phyloP scores from a whole-genome alignment of 2,113 vertebrate species.

The Nothobranchius furzeri region DNA sequence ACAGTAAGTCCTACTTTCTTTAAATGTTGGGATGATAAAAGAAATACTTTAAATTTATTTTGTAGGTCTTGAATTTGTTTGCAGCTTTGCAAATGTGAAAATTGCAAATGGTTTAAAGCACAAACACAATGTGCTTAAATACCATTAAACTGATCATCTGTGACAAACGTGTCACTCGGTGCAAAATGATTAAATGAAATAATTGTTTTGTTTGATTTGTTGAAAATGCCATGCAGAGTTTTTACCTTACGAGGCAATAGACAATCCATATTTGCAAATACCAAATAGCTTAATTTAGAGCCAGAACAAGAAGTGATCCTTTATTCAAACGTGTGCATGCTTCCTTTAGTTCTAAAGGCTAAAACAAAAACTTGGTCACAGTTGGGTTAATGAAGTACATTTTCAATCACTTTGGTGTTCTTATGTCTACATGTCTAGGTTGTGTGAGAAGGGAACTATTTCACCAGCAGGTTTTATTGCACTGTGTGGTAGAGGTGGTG shows the following conservation, averaged over 20 bases:
- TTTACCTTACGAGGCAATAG: slow-evolving; percentile 4
- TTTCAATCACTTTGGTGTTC: not conserved
- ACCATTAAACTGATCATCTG: too few relatives aligned
- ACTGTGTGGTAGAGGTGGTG: slow-evolving; percentile 37
- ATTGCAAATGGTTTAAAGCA: too few relatives aligned
- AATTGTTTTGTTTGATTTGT: not conserved
- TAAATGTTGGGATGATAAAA: not conserved
- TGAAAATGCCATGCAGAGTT: not conserved
- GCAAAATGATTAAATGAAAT: slow-evolving; percentile 1
- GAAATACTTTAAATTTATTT: slow-evolving; percentile 11
- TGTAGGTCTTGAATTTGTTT: not conserved
- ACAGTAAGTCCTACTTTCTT: slow-evolving; percentile 1
- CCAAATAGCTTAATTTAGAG: slow-evolving; percentile 1
- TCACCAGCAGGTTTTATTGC: slow-evolving; percentile 59
- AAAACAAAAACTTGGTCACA: slow-evolving; percentile 2
- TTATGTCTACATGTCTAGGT: slow-evolving; percentile 17
- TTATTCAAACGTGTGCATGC: not conserved
- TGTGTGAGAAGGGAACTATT: slow-evolving; percentile 24
- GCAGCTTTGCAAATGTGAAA: not conserved
- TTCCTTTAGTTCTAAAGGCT: not conserved
- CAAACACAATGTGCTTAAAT: slow-evolving; percentile 1
- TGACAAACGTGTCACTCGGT: not conserved
- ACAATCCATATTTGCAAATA: too few relatives aligned
- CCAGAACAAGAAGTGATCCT: slow-evolving; percentile 14
- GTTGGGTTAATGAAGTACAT: not conserved